Conservation (phyloP, 2,113 vertebrate species). For the Heterochromis multidens region DNA sequence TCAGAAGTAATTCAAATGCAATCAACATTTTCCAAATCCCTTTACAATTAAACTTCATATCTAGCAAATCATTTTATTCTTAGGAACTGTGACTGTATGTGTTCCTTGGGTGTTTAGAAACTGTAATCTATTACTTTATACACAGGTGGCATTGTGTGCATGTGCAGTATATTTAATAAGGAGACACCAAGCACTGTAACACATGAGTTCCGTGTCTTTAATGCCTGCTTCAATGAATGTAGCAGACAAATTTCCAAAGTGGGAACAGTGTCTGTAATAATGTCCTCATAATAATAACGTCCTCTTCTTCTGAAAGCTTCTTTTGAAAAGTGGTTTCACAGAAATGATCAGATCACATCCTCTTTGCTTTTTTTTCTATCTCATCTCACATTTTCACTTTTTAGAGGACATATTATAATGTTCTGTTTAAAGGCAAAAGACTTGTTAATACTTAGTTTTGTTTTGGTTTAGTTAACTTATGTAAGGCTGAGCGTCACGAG, state of each 20-base stretch:
- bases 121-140: neutral
- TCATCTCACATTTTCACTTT: neutral
- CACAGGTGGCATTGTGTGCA: neutral
- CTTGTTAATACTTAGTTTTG: accelerated
- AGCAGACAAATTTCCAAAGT: neutral
- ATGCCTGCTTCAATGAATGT: neutral
- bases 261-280: neutral
- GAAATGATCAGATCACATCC: neutral
- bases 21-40: too few species aligned
- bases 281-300: neutral
- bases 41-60: too few species aligned
- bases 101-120: neutral
- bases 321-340: neutral
- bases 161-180: neutral
- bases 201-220: neutral
- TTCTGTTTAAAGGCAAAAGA: neutral
- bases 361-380: accelerated
- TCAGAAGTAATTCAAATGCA: too few species aligned
- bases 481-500: neutral
- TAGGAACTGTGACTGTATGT: neutral
- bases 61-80: too few species aligned
- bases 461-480: neutral
- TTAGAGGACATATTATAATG: neutral
- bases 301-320: neutral
- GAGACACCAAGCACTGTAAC: neutral